Evolutionary conservation across 2,888 invertebrate species (phyloP), one percentile per base, ranked within the genome.

Genomic region (Epicampocera succincta): DNA sequence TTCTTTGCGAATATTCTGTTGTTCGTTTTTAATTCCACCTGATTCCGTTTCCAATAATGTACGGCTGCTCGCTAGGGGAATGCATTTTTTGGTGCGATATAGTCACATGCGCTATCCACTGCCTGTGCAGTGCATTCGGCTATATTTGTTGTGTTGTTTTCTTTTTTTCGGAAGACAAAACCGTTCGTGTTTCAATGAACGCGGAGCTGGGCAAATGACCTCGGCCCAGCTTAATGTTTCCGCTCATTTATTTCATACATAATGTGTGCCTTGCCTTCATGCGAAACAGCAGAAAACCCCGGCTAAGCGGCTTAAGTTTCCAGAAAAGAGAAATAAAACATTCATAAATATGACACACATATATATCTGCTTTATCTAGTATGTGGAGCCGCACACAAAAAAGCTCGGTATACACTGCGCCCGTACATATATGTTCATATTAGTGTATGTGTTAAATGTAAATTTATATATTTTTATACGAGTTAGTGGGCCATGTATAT

Each of bases 261-360:
- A 71, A 66, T 65, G 48, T 42, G 42, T 42, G 65, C 50, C 68
- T 77, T 73, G 29, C 68, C 63, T 73, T 73, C 6, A 15, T 40
- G 13, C 0, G 46, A 63, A 56, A 71, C 46, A 38, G 40, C 15
- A 52, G 40, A 52, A 71, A 75, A 71, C 29, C 38, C 44, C 72
- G 25, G 77, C 73, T 81, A 81, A 77, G 81, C 77, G 63, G 81
- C 73, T 81, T 77, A 81, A 73, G 42, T 73, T 77, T 33, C 65
- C 44, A 72, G 68, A 77, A 48, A 42, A 44, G 46, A 77, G 17
- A 50, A 75, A 60, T n/a, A 56, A 60, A 17, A 66, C n/a, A n/a
- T 2, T 15, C 17, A n/a, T 40, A 42, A 44, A 60, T 21, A 21
- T 42, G 25, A 46, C 42, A 50, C n/a, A n/a, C n/a, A n/a, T n/a